Percentiles rank a stretch among this genome's conserved stretches.
Conservation (phyloP, 1,140 invertebrate species). For the Leguminivora glycinivorella region DNA sequence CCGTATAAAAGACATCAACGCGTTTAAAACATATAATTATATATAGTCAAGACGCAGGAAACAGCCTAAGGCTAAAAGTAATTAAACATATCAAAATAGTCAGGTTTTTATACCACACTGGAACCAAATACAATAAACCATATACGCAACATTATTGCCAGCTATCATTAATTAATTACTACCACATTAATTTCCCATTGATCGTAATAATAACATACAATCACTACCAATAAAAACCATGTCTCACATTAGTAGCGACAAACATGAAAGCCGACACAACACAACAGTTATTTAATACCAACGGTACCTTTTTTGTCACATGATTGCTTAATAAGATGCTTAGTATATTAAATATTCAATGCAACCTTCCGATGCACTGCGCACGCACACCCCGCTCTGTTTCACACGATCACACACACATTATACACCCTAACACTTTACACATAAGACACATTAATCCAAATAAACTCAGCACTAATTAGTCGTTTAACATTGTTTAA, state of each 20-base stretch:
- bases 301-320: slow-evolving; percentile 28
- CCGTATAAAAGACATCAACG: slow-evolving; percentile 43
- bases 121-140: not conserved
- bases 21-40: too few species aligned
- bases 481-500: slow-evolving; percentile 36
- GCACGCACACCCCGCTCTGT: slow-evolving; percentile 36
- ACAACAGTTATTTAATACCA: slow-evolving; percentile 18
- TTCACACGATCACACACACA: slow-evolving; percentile 26
- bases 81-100: too few species aligned
- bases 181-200: not conserved
- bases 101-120: too few species aligned
- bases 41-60: not conserved
- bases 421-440: slow-evolving; percentile 1
- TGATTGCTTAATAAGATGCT: slow-evolving; percentile 27
- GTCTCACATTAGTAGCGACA: not conserved
- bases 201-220: not conserved
- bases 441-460: slow-evolving; percentile 24
- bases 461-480: slow-evolving; percentile 34
- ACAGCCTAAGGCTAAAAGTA: not conserved
- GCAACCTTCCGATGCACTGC: slow-evolving; percentile 37
- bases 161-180: not conserved
- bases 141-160: not conserved
- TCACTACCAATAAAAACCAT: not conserved
- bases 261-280: not conserved
- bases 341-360: slow-evolving; percentile 31